Conservation (phyloP, 1,140 invertebrate genomes). For the Aleiodes sp. region DNA sequence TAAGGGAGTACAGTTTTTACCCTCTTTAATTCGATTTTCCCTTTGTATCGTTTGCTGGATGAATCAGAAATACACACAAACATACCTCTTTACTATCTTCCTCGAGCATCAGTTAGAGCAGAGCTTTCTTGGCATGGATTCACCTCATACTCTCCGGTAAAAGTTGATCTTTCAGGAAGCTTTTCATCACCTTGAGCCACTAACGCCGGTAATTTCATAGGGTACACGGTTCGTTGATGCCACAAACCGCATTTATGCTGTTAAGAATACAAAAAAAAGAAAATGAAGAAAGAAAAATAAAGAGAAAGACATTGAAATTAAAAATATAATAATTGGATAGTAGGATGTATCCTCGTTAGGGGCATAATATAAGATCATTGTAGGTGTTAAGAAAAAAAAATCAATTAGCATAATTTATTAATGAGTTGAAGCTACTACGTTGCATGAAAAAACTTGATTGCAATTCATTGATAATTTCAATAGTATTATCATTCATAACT, state of each 20-base stretch:
- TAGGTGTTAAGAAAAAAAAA: too few species aligned
- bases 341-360: conserved; percentile 13
- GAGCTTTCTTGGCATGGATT: background rate
- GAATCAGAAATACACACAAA: too few species aligned
- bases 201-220: conserved; percentile 9
- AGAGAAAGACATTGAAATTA: conserved; percentile 21
- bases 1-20: too few species aligned
- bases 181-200: background rate
- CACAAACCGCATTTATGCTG: background rate
- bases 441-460: too few species aligned
- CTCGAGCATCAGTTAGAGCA: too few species aligned
- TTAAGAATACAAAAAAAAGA: background rate
- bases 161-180: background rate
- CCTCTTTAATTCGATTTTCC: too few species aligned
- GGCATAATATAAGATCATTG: background rate
- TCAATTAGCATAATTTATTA: too few species aligned
- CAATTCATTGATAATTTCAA: too few species aligned
- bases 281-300: background rate
- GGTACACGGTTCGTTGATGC: background rate
- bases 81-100: too few species aligned
- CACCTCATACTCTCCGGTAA: background rate
- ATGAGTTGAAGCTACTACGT: too few species aligned
- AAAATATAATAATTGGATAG: conserved; percentile 16
- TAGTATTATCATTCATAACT: too few species aligned
- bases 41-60: too few species aligned